Base-by-base conservation (phyloP, 1,140 invertebrate species). In the Drosophila lini region DNA sequence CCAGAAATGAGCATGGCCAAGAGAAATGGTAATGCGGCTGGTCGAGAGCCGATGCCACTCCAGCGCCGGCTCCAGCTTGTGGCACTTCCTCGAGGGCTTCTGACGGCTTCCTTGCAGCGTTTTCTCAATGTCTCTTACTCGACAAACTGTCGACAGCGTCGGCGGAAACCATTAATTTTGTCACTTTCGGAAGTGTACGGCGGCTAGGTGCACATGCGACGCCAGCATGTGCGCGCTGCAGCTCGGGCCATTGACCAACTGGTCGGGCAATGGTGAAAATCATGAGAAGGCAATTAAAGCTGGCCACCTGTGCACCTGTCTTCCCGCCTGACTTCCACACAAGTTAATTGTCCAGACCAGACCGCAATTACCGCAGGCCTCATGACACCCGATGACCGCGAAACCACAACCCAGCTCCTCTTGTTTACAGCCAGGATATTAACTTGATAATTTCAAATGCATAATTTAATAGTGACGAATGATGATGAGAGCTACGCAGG, bases 111-210 rank as follows among this genome's bases (percentile, higher is more conserved):
- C 65, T 52, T 47, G 42, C 44, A 85, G 74, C 79, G 68, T 81
- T 85, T 85, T 81, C 82, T 85, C 59, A 78, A 78, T 52, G 81
- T 64, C 79, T 80, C 67, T 78, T 67, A 78, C 74, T 83, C 78
- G 63, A 80, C 81, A 85, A 80, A 84, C 80, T 79, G 82, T 79
- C 78, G 84, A 84, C 80, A 75, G 59, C 59, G 70, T 71, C 57
- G 78, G 74, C 83, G 83, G 88, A 91, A 88, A 74, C 88, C 88
- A 91, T 91, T 91, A 91, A 91, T 91, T 91, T 91, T 90, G 88
- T 91, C 88, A 88, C 88, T 90, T 80, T 83, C 63, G 80, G 74
- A 82, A 78, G 69, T 81, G 64, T 53, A 65, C 68, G 67, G 70
- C 74, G 69, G 53, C 59, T 56, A 79, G 71, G 50, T 69, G 75